A percentile compares a stretch with the other conserved stretches of the same genome.
Evolutionary conservation across 2,888 invertebrate genomes (phyloP).

Genomic region (Incurvaria masculella): DNA sequence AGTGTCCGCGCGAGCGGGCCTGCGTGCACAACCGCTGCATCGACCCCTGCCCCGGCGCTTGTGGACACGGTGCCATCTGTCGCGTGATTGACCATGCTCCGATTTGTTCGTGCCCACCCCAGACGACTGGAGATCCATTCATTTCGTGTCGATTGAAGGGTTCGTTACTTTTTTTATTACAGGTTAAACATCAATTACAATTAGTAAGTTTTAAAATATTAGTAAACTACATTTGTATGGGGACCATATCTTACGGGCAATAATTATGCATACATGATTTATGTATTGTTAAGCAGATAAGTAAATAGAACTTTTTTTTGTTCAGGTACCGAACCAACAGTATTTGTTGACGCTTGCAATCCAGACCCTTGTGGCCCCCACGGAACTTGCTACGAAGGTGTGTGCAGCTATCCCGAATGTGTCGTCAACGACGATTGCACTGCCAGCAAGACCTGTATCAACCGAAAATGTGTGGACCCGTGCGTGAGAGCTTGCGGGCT

Average conservation of each 20-base stretch:
- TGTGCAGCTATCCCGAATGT: constrained; percentile 80
- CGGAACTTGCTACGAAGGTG: constrained; percentile 62
- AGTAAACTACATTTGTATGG: too few species aligned
- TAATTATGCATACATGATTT: too few species aligned
- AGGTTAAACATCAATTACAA: too few species aligned
- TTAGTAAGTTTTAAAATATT: too few species aligned
- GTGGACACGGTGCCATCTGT: constrained; percentile 75
- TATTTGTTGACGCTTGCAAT: constrained; percentile 62
- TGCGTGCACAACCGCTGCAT: constrained; percentile 77
- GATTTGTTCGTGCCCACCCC: constrained; percentile 74
- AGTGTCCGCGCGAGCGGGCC: constrained; percentile 72
- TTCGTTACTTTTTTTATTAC: constrained; percentile 15
- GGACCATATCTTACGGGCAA: too few species aligned
- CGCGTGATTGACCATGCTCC: constrained; percentile 55
- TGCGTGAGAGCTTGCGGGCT: constrained; percentile 79
- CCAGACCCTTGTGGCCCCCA: constrained; percentile 72
- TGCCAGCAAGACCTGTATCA: constrained; percentile 75
- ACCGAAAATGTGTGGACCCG: constrained; percentile 81
- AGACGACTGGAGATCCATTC: constrained; percentile 78
- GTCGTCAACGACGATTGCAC: constrained; percentile 84
- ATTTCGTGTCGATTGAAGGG: constrained; percentile 55
- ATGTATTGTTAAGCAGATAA: too few species aligned
- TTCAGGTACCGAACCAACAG: constrained; percentile 29
- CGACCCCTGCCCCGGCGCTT: constrained; percentile 79
- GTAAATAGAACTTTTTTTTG: constrained; percentile 7